Evolutionary conservation across 2,113 vertebrate genomes (phyloP), one percentile per base, ranked within the genome.

Genomic region (Coptodon bakossiorum): DNA sequence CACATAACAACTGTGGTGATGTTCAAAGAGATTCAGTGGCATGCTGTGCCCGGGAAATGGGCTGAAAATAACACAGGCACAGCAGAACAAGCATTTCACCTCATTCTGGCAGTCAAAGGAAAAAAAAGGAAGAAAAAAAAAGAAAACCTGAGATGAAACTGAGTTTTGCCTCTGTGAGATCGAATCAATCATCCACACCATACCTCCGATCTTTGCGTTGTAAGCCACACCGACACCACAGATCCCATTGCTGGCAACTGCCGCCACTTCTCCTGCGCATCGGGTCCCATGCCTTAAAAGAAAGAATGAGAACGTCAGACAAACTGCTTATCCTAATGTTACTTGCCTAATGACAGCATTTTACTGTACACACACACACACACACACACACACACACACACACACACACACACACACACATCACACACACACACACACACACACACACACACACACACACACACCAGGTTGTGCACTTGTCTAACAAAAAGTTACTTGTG

Each of bases 151-250:
- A 45, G 40, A 43, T 45, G 45, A 78, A 78, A 68, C 43, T 7
- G 4, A 40, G 11, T 19, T 54, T 68, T 63, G 45, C 31, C n/a
- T 31, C 59, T 38, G n/a, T 56, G 86, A 89, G 68, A 81, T 73
- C 9, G 54, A 80, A 87, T 85, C 29, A 80, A 73, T 90, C 81
- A 89, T 73, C 13, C 16, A 73, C 29, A 85, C 59, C 31, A 3
- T 94, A 99, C 98, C 99, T 98, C 99, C 99, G 0, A 99, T 99
- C 81, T 96, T 97, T 91, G 99, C 98, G 0, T 99, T 97, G 94
- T 98, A 99, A 3, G 99, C 99, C 88, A 99, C 98, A 0, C 99
- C 99, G 0, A 99, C 98, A 2, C 98, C 99, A 11, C 99, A 99
- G 93, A 99, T 97, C 1, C 97, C 98, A 0, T 99, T 99, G 96